phyloP scores from a whole-genome alignment of 2,113 vertebrate species.

The Nestor notabilis region DNA sequence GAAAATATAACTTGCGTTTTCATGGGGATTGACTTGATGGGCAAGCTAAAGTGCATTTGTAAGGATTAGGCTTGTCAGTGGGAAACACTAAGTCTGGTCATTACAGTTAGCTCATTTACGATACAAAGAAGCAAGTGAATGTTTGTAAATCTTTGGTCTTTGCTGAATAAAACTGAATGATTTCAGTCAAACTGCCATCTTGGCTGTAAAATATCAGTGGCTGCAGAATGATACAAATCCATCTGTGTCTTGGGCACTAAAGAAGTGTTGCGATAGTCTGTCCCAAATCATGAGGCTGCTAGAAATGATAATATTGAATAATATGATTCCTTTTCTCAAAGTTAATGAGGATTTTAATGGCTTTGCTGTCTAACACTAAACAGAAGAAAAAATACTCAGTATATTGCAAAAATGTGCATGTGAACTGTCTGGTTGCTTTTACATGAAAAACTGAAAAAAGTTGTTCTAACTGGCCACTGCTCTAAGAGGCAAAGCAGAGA shows the following conservation, averaged over 20 bases:
- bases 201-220: background rate
- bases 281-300: background rate
- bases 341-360: background rate
- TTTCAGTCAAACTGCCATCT: background rate
- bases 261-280: background rate
- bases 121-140: background rate
- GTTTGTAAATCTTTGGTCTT: background rate
- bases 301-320: background rate
- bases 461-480: background rate
- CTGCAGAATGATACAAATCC: background rate
- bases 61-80: conserved; percentile 55
- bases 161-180: background rate
- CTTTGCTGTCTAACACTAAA: background rate
- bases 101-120: background rate
- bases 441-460: background rate
- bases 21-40: conserved; percentile 68
- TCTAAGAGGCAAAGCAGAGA: background rate
- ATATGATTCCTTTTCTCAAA: background rate
- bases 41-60: conserved; percentile 33
- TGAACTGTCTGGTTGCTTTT: background rate
- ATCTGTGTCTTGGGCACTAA: background rate
- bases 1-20: conserved; percentile 61
- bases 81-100: conserved; percentile 37
- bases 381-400: background rate
- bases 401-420: background rate